Evolutionary conservation across 2,113 vertebrate species (phyloP), one percentile per base, ranked within the genome.

Genomic region (Astatoreochromis straeleni): DNA sequence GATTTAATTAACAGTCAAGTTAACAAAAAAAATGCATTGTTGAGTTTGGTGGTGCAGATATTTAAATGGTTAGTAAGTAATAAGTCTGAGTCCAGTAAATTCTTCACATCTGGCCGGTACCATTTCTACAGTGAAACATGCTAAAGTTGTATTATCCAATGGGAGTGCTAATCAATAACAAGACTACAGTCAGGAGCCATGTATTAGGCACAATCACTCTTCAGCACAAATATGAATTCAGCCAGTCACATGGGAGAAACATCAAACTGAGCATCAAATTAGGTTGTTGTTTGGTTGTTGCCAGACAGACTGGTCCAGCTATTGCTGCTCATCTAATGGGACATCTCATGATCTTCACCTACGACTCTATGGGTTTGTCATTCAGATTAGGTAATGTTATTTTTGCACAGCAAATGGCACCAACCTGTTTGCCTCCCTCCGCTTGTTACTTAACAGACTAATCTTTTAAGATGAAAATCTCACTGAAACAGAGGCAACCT

Each of bases 381-480:
- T 42, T 70, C 19, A 70, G 81, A 60, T 80, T 85, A 10, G 19
- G 38, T 40, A 33, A 89, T 17, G n/a, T 83, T 21, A 45, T n/a
- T 86, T 83, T 54, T 54, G 42, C 4, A n/a, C 53, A 60, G 84
- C 49, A 88, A 78, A 60, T 49, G 17, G 73, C 10, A 78, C 26
- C 24, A 78, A 33, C 45, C 26, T 78, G 75, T 80, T 84, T 86
- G 57, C 89, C 88, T 91, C 33, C 47, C 84, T 47, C 42, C 12
- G 87, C 88, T 87, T 87, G 89, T 92, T 94, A 87, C 91, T 92
- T 16, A 87, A 92, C 31, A 85, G 63, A 51, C 90, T 96, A 95
- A 95, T 93, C 94, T 86, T 7, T 86, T 94, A 89, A 92, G 90
- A 92, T 83, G 88, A 82, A 95, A 94, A 93, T 51, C 85, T 60